Conservation (phyloP, 2,888 invertebrate species). For the Lysandra coridon region DNA sequence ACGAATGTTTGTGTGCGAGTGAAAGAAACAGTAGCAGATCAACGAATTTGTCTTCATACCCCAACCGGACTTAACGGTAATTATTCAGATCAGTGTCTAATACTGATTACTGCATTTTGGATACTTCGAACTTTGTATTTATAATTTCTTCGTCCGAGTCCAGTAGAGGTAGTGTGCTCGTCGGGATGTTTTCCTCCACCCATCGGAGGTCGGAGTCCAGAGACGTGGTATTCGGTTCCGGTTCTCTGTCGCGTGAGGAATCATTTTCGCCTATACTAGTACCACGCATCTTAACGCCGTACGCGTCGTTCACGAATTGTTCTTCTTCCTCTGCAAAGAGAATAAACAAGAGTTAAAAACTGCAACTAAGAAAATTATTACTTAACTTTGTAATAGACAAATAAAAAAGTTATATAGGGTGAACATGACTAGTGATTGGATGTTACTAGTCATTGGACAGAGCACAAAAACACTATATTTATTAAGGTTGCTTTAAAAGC, state of each 20-base stretch:
- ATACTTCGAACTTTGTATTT: slow-evolving; percentile 92
- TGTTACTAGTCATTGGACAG: no score
- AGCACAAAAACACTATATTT: no score
- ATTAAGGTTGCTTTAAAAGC: no score
- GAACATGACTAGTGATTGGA: no score
- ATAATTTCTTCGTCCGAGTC: slow-evolving; percentile 91
- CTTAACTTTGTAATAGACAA: background rate
- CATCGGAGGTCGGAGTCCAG: slow-evolving; percentile 82
- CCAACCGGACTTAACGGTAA: background rate
- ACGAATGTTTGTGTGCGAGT: background rate
- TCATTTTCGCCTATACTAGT: slow-evolving; percentile 56
- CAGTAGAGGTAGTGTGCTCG: slow-evolving; percentile 84
- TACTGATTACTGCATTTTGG: slow-evolving; percentile 88
- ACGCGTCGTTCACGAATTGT: slow-evolving; percentile 92
- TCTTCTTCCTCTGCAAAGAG: slow-evolving; percentile 86
- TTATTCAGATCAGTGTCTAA: slow-evolving; percentile 43
- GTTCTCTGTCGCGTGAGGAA: slow-evolving; percentile 35
- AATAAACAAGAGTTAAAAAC: background rate
- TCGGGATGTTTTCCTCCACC: slow-evolving; percentile 97
- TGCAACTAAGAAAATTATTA: no score
- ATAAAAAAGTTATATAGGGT: background rate
- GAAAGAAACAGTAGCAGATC: background rate
- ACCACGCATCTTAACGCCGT: slow-evolving; percentile 89
- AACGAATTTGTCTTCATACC: background rate
- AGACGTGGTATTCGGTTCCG: slow-evolving; percentile 53